These are phyloP conservation scores for Macrophya annulata DNA, from an alignment of 2,888 invertebrate species.

Conservation along the genomic window DNA sequence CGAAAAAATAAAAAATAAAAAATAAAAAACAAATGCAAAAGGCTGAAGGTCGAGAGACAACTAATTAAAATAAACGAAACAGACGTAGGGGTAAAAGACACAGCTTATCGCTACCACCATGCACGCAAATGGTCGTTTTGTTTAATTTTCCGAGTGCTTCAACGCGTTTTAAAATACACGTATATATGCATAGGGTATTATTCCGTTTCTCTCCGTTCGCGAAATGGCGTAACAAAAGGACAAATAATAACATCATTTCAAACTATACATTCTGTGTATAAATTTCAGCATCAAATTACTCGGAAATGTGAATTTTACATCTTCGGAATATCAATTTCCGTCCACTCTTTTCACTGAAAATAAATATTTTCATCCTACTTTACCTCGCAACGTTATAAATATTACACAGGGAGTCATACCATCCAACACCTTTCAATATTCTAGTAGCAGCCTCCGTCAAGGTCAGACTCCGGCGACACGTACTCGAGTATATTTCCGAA, in stretches of 20 bases:
- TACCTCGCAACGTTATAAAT: background rate
- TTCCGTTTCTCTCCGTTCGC: background rate
- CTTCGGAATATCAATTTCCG: background rate
- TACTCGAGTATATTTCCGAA: background rate
- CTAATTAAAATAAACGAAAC: slow-evolving; percentile 28
- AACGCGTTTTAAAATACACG: background rate
- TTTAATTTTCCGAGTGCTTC: slow-evolving; percentile 24
- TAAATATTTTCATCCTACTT: background rate
- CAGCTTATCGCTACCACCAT: slow-evolving; percentile 9
- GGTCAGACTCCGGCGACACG: background rate
- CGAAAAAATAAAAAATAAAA: background rate
- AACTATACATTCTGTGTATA: background rate
- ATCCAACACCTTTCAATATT: background rate
- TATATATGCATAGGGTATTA: background rate
- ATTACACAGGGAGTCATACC: background rate
- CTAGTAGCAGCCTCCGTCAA: background rate
- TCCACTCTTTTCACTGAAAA: background rate
- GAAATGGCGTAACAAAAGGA: background rate
- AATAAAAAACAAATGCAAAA: background rate
- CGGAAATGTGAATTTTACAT: background rate
- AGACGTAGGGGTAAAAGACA: slow-evolving; percentile 11
- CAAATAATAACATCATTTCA: background rate
- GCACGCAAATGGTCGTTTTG: background rate
- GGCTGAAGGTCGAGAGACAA: background rate
- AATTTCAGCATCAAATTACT: background rate